phyloP scores from a whole-genome alignment of 2,113 vertebrate genomes.

The Calonectris borealis region DNA sequence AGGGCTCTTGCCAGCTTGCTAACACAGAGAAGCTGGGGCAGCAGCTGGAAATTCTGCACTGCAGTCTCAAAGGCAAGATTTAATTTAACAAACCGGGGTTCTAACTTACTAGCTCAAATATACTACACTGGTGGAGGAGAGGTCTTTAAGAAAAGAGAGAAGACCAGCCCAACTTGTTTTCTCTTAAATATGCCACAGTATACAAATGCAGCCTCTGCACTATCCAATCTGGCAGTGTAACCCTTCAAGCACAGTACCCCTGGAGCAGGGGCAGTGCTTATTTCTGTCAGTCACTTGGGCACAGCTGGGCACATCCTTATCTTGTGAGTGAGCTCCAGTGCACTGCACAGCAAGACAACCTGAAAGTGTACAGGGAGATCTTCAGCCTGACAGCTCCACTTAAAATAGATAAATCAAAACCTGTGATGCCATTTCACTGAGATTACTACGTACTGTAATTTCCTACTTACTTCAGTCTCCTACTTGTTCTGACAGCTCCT shows the following conservation, averaged over 20 bases:
- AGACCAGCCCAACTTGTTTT: not conserved
- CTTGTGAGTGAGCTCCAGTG: not conserved
- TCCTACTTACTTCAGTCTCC: not conserved
- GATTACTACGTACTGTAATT: not conserved
- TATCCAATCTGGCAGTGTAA: not conserved
- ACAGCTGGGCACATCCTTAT: not conserved
- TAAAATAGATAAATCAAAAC: not conserved
- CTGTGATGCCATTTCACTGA: not conserved
- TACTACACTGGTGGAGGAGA: not conserved
- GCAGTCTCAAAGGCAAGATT: not conserved
- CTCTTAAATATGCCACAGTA: not conserved
- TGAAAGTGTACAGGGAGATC: not conserved
- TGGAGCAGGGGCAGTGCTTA: not conserved
- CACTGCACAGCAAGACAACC: not conserved
- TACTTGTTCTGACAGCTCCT: not conserved
- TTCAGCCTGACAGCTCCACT: not conserved
- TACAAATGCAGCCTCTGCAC: not conserved
- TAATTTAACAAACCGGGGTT: not conserved
- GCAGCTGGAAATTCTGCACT: not conserved
- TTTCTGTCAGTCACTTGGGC: not conserved
- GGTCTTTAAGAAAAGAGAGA: not conserved
- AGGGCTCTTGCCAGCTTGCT: not conserved
- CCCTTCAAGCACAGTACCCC: not conserved
- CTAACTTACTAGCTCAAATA: not conserved
- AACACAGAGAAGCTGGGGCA: not conserved